Base-by-base conservation (phyloP, 2,113 vertebrate species). In the Parus major region DNA sequence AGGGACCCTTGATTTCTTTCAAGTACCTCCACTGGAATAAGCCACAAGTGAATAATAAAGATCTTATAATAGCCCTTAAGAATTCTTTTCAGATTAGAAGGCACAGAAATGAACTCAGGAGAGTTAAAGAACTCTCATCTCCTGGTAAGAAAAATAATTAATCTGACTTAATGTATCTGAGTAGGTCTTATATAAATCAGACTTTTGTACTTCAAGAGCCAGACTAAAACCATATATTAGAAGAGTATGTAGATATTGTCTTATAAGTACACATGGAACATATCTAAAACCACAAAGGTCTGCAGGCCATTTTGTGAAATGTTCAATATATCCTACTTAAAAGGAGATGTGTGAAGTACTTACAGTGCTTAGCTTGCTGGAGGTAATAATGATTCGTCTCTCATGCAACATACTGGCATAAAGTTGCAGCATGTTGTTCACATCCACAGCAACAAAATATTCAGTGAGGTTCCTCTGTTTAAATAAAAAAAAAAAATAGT, bases 281-380 rank as follows among this genome's bases (percentile, higher is more conserved):
- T 75, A 94, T 97, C 97, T 96, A 92, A 97, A 95, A 84, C 91
- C 82, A 91, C 81, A 61, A 79, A 94, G 86, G 93, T 94, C 90
- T 93, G 81, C 36, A 76, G 91, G 95, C 86, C 95, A 89, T 95
- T 97, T 90, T 97, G 96, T 96, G 95, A 95, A 83, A 90, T 50
- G 90, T 82, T 97, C 96, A 90, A 96, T 93, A 73, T 72, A 78
- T 61, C 83, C 92, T 75, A 68, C 94, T 94, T 78, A 84, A 90
- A 95, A 95, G 70, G 95, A 95, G 36, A 96, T 11, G 96, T 92
- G 97, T 95, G 97, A 97, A 96, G 96, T 98, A 99, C 99, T 99
- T 96, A 99, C 99, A 98, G 99, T 99, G 98, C 99, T 99, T 97
- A 99, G 98, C 98, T 99, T 99, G 97, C 98, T 98, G 89, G 99